Evolutionary conservation across 2,888 invertebrate species (phyloP), one percentile per base, ranked within the genome.

Genomic region (Steinernema scapterisci): DNA sequence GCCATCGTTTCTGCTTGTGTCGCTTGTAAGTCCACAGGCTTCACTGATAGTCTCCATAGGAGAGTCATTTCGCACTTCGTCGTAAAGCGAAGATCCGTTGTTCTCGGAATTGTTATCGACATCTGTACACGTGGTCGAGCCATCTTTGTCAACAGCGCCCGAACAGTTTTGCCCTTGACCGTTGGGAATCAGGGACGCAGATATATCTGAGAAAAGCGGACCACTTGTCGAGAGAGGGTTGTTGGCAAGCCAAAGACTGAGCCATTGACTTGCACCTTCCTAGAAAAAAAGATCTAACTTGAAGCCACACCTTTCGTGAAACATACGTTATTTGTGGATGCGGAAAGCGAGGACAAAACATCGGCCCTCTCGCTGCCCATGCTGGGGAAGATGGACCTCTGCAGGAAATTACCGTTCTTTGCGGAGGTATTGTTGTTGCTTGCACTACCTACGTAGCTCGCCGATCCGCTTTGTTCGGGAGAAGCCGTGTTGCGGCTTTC

Each of bases 171-270:
- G 63, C 31, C 27, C 27, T 63, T 63, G 63, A 5, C 63, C 63
- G 38, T 25, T 31, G 13, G 63, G 3, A 27, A 63, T 11, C 19
- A 63, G 38, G 7, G 63, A 63, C 16, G 63, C 27, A 9, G 63
- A 63, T 27, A 63, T 63, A 16, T 63, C 63, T 6, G 21, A 16
- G 19, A 27, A 63, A 16, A 63, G 25, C 23, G 63, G 31, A n/a
- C 19, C 31, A 16, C 27, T 63, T 25, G 63, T 63, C 3, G 63
- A 16, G 2, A 63, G 31, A 16, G 81, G 83, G 72, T 82, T 83
- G 74, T 82, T 83, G 16, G 82, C 80, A 9, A 83, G 75, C 83
- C 83, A 83, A 9, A 79, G 77, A 11, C 81, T 72, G 27, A 82
- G 48, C 73, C 80, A 80, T 51, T 82, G 82, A 51, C 77, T 79